Evolutionary conservation across 2,797 vertebrate genomes (phyloP), one percentile per base, ranked within the genome.

Genomic region (Sebastolobus altivelis): DNA sequence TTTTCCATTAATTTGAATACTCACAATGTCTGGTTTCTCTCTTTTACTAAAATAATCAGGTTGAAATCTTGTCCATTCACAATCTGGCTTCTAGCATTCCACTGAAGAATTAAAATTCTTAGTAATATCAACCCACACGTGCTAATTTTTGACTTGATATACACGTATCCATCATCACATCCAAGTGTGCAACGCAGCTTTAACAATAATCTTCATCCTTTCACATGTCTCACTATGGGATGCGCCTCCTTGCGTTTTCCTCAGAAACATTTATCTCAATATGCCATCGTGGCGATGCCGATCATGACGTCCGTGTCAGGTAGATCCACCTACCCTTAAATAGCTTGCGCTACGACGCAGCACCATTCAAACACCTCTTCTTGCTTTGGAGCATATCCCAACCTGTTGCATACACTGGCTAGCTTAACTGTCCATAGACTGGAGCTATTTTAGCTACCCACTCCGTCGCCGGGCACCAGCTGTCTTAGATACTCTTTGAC

Each of bases 81-180:
- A n/a, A 82, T 35, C 27, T 69, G 8, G 25, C 76, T 72, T 31
- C 72, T 72, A 3, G 25, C 33, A 65, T 76, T 76, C 76, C 62
- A 79, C 29, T 72, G 75, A 40, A 72, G 25, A 2, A 72, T 40
- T 29, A 52, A 14, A 40, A 75, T 46, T 14, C 20, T 46, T 25
- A 33, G 8, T 56, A 65, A 6, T 25, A 72, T 43, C 16, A 72
- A 12, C 31, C 65, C 5, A 60, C 18, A 66, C 40, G 20, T 52
- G 16, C 11, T 22, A 9, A 8, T 37, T 79, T 29, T 58, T 68
- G 58, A 22, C 27, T 72, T 33, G n/a, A 65, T 25, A 20, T 25
- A 0, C 5, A 12, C 22, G 43, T 14, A 1, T 27, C 35, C n/a
- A 63, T 14, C 22, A 62, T 58, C 11, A 54, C 31, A n/a, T 25